Evolutionary conservation across 2,888 invertebrate genomes (phyloP).

Genomic region (Cacoxenus indagator): DNA sequence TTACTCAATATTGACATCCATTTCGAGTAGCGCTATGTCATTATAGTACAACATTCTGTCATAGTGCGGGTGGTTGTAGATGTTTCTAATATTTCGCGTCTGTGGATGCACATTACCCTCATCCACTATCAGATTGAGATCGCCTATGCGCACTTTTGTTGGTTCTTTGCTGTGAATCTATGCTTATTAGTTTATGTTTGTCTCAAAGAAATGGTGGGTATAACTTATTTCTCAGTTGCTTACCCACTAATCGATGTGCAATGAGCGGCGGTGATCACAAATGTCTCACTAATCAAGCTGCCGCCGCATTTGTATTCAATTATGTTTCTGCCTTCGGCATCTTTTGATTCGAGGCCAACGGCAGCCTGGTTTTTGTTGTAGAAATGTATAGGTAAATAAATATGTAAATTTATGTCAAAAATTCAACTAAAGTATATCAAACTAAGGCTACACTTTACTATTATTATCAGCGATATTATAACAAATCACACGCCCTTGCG

Average conservation of each 20-base stretch:
- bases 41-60: constrained; percentile 51
- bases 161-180: constrained; percentile 46
- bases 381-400: background rate
- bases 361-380: constrained; percentile 51
- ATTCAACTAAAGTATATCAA: too few species aligned
- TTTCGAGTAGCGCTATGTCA: constrained; percentile 61
- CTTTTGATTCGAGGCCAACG: constrained; percentile 45
- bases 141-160: constrained; percentile 63
- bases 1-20: constrained; percentile 54
- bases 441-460: too few species aligned
- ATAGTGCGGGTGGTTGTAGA: constrained; percentile 58
- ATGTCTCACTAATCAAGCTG: constrained; percentile 65
- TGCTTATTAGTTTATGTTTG: background rate
- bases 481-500: too few species aligned
- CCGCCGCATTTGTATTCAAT: constrained; percentile 69
- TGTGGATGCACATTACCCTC: constrained; percentile 55
- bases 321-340: constrained; percentile 14
- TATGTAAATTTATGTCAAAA: too few species aligned
- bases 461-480: too few species aligned
- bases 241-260: constrained; percentile 62
- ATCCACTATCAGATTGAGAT: constrained; percentile 55
- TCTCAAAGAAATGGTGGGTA: background rate
- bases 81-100: constrained; percentile 46
- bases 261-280: constrained; percentile 67
- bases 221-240: constrained; percentile 27